Evolutionary conservation across 1,140 invertebrate genomes (phyloP).

Genomic region (Drosophila lacertosa): DNA sequence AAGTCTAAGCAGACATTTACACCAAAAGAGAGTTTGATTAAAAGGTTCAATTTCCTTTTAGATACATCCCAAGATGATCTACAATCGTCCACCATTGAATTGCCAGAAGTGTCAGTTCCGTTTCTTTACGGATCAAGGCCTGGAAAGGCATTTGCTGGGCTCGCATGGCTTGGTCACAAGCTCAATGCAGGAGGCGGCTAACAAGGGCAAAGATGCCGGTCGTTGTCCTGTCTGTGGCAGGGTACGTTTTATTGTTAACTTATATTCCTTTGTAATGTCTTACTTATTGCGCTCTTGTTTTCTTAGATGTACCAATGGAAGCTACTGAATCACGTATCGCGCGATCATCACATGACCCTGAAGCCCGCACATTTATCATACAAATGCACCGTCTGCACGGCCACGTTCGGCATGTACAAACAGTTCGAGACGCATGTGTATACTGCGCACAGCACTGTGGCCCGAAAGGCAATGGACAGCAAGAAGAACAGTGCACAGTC

Average conservation of each 20-base stretch:
- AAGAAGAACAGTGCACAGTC: slow-evolving; percentile 85
- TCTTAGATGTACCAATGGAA: slow-evolving; percentile 96
- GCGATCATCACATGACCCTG: slow-evolving; percentile 94
- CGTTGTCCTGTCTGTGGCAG: slow-evolving; percentile 96
- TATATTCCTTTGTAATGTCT: too few species aligned
- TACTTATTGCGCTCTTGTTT: slow-evolving; percentile 45
- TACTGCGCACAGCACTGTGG: slow-evolving; percentile 94
- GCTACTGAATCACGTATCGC: slow-evolving; percentile 93
- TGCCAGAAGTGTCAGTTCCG: slow-evolving; percentile 97
- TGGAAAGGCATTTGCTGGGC: slow-evolving; percentile 96
- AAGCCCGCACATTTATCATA: slow-evolving; percentile 96
- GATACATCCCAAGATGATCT: slow-evolving; percentile 98
- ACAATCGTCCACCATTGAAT: slow-evolving; percentile 96
- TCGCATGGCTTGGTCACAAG: slow-evolving; percentile 97
- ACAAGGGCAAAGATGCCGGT: slow-evolving; percentile 96
- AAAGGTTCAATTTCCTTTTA: slow-evolving; percentile 26
- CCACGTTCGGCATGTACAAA: slow-evolving; percentile 97
- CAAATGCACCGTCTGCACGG: slow-evolving; percentile 97
- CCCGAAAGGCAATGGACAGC: slow-evolving; percentile 91
- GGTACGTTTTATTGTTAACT: slow-evolving; percentile 85
- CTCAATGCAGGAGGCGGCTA: slow-evolving; percentile 97
- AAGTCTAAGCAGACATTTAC: slow-evolving; percentile 12
- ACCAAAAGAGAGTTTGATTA: too few species aligned
- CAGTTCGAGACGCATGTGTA: slow-evolving; percentile 97
- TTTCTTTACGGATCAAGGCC: slow-evolving; percentile 90